Evolutionary conservation across 2,888 invertebrate species (phyloP).

Genomic region (Himalopsyche tibetana): DNA sequence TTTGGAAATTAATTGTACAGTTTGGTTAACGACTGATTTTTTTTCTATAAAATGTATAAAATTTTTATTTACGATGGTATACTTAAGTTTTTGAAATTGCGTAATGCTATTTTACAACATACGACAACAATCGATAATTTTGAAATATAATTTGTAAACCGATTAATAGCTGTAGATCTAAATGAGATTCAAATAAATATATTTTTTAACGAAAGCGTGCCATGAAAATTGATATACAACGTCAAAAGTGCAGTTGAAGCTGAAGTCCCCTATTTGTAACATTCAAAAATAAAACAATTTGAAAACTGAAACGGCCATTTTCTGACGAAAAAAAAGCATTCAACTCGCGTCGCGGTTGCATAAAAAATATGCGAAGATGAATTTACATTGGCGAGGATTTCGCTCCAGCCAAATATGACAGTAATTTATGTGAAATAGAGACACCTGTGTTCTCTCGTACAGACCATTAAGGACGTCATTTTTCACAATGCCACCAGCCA

Average conservation of each 20-base stretch:
- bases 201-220: too few species aligned
- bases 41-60: too few species aligned
- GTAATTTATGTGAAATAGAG: constrained; percentile 62
- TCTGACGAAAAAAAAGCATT: background rate
- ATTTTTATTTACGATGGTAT: too few species aligned
- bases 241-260: background rate
- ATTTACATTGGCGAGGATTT: constrained; percentile 30
- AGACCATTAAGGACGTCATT: constrained; percentile 42
- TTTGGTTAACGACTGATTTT: too few species aligned
- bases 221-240: background rate
- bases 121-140: too few species aligned
- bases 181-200: too few species aligned
- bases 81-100: too few species aligned
- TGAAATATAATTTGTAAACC: too few species aligned
- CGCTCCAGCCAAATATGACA: constrained; percentile 47
- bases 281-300: constrained; percentile 12
- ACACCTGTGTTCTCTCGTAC: constrained; percentile 56
- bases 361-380: constrained; percentile 6
- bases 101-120: too few species aligned
- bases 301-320: background rate
- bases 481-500: background rate
- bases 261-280: background rate
- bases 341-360: constrained; percentile 1
- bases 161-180: too few species aligned
- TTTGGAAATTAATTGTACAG: too few species aligned